Conservation (phyloP, 2,888 invertebrate species). For the Hybos culiciformis region DNA sequence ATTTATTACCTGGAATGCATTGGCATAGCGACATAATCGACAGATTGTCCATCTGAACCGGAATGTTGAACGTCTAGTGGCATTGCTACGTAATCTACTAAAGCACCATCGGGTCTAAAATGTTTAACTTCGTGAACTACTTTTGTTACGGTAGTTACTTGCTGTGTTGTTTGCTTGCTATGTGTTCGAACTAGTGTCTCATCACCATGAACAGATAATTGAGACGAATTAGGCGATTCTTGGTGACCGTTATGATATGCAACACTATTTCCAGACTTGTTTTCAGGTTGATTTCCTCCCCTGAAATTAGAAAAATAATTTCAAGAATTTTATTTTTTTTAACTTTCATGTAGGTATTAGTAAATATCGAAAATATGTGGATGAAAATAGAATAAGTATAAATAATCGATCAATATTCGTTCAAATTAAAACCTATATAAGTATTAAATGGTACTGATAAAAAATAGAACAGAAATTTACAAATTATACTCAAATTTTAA, state of each 20-base stretch:
- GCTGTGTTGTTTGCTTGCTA: constrained; percentile 53
- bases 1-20: constrained; percentile 16
- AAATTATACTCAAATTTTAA: too few species aligned
- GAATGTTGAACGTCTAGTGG: constrained; percentile 39
- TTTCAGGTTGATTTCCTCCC: background rate
- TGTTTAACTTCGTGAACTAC: constrained; percentile 51
- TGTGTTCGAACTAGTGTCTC: constrained; percentile 45
- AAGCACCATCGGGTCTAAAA: constrained; percentile 40
- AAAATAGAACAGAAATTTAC: too few species aligned
- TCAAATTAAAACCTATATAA: too few species aligned
- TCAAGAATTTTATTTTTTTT: too few species aligned
- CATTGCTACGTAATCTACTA: constrained; percentile 41
- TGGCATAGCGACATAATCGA: constrained; percentile 41
- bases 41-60: constrained; percentile 40
- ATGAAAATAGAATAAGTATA: too few species aligned
- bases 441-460: too few species aligned
- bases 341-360: too few species aligned
- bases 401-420: too few species aligned
- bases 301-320: background rate
- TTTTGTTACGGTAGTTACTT: constrained; percentile 58
- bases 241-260: constrained; percentile 42
- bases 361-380: too few species aligned
- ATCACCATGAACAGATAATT: constrained; percentile 39
- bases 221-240: constrained; percentile 42
- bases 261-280: constrained; percentile 4